Percentiles rank a stretch among this genome's conserved stretches.
These are phyloP conservation scores for Spondyliosoma cantharus DNA, from an alignment of 2,797 vertebrate species.

Conservation along the genomic window DNA sequence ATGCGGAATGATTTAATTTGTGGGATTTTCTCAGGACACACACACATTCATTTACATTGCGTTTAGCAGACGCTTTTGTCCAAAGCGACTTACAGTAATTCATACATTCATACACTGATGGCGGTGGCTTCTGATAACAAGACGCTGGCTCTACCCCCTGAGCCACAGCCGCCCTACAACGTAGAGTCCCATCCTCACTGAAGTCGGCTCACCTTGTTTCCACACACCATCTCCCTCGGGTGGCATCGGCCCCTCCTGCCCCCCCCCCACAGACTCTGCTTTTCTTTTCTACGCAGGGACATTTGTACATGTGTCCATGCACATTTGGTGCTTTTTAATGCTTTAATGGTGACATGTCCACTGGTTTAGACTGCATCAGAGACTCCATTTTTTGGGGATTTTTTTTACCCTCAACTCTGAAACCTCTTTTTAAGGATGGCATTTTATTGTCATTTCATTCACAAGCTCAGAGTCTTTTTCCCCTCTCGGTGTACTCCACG, in stretches of 20 bases:
- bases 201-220: conserved; percentile 72
- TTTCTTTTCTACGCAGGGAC: conserved; percentile 78
- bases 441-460: too few species aligned
- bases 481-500: background rate
- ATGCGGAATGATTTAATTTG: conserved; percentile 22
- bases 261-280: conserved; percentile 52
- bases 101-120: too few species aligned
- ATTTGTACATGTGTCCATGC: conserved; percentile 81
- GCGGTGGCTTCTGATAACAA: too few species aligned
- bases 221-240: conserved; percentile 44
- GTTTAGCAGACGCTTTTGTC: too few species aligned
- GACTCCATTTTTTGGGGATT: conserved; percentile 83
- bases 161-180: too few species aligned
- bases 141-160: too few species aligned
- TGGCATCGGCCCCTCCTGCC: conserved; percentile 46
- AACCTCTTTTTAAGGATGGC: conserved; percentile 86
- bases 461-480: conserved; percentile 1
- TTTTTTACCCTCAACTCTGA: conserved; percentile 85
- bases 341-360: conserved; percentile 85
- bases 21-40: background rate
- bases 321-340: conserved; percentile 86
- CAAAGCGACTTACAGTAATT: too few species aligned
- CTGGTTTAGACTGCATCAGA: conserved; percentile 86
- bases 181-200: conserved; percentile 90
- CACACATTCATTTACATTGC: too few species aligned